Conservation (phyloP, 2,797 vertebrate species). For the Apogon talboti region DNA sequence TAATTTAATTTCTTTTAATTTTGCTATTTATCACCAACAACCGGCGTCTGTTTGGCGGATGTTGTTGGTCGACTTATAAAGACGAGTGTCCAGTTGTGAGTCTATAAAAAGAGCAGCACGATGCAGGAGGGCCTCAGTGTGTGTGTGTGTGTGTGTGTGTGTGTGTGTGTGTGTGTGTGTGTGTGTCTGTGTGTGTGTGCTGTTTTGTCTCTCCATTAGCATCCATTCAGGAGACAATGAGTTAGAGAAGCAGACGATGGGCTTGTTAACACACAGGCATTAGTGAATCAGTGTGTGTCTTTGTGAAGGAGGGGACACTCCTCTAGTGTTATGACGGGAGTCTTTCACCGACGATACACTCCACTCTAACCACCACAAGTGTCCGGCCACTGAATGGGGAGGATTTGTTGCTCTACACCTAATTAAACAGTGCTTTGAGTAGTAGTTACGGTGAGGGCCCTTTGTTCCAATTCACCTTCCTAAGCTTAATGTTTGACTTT, state of each 20-base stretch:
- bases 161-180: constrained; percentile 46
- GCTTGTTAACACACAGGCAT: constrained; percentile 81
- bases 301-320: constrained; percentile 73
- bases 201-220: constrained; percentile 81
- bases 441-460: constrained; percentile 59
- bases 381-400: constrained; percentile 75
- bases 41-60: not conserved
- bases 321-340: constrained; percentile 74
- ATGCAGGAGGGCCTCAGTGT: constrained; percentile 59
- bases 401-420: constrained; percentile 82
- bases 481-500: constrained; percentile 70
- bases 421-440: constrained; percentile 82
- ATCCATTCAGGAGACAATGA: constrained; percentile 79
- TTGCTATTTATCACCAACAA: not conserved
- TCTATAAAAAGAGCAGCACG: constrained; percentile 69
- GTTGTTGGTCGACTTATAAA: constrained; percentile 16
- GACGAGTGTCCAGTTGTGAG: constrained; percentile 33
- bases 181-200: constrained; percentile 48
- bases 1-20: no score
- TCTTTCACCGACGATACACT: constrained; percentile 72
- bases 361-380: constrained; percentile 78
- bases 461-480: constrained; percentile 77
- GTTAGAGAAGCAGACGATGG: constrained; percentile 74
- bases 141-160: constrained; percentile 36
- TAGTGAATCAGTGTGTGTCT: constrained; percentile 77